These are phyloP conservation scores for Hyalella azteca DNA, from an alignment of 2,888 invertebrate species.

Conservation along the genomic window DNA sequence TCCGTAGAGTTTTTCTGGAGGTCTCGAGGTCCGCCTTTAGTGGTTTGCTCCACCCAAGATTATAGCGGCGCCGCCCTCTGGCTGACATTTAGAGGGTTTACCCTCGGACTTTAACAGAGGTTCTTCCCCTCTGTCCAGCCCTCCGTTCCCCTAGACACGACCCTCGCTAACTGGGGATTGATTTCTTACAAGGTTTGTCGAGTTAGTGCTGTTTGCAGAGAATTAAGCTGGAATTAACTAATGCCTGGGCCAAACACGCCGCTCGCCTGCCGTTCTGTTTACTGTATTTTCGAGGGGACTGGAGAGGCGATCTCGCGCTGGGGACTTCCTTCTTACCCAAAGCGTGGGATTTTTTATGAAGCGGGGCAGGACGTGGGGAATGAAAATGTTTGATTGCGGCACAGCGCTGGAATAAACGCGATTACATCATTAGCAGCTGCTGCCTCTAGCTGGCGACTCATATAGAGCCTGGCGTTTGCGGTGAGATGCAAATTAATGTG, in stretches of 20 bases:
- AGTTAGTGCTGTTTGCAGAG: constrained; percentile 38
- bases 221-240: constrained; percentile 40
- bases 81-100: background rate
- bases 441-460: too few species aligned
- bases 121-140: too few species aligned
- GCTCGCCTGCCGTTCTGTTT: constrained; percentile 8
- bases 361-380: background rate
- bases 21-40: background rate
- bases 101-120: background rate
- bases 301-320: background rate
- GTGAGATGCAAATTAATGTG: too few species aligned
- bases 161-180: constrained; percentile 38
- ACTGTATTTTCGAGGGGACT: constrained; percentile 16
- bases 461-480: too few species aligned
- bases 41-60: background rate
- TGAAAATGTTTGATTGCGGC: constrained; percentile 31
- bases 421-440: constrained; percentile 20
- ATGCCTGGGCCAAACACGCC: constrained; percentile 29
- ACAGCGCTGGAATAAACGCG: background rate
- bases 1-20: background rate
- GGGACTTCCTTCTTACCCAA: background rate
- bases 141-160: background rate
- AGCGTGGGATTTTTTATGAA: background rate
- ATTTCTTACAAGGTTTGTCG: constrained; percentile 41
- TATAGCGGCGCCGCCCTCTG: background rate